Evolutionary conservation across 2,797 vertebrate genomes (phyloP).

Genomic region (Zalophus californianus): DNA sequence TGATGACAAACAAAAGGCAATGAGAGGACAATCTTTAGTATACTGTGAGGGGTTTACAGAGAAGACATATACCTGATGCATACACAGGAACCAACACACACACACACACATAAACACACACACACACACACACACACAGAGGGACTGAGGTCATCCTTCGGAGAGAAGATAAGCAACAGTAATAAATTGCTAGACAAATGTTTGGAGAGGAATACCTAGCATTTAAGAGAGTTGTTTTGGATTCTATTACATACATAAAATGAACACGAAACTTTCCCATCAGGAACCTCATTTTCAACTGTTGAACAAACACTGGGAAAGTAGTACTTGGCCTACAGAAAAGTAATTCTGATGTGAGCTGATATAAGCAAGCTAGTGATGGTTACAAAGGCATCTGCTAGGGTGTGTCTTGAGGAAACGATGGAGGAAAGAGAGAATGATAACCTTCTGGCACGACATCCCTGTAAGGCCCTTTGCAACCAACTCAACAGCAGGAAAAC

Average conservation of each 20-base stretch:
- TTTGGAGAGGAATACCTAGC: slow-evolving; percentile 8
- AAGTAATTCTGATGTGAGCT: slow-evolving; percentile 15
- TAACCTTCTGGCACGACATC: neutral
- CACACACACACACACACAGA: neutral
- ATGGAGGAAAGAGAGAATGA: neutral
- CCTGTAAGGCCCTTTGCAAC: neutral
- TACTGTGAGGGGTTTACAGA: neutral
- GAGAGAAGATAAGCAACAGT: neutral
- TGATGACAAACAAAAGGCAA: slow-evolving; percentile 14
- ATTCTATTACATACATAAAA: slow-evolving; percentile 13
- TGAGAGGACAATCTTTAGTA: neutral
- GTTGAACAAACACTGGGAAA: slow-evolving; percentile 19
- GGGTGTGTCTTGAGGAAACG: neutral
- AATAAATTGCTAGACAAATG: neutral
- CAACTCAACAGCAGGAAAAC: neutral
- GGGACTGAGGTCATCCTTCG: neutral
- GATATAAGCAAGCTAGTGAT: neutral
- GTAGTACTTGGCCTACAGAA: neutral
- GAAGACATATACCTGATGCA: neutral
- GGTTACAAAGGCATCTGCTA: slow-evolving; percentile 23
- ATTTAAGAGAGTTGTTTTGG: slow-evolving; percentile 37
- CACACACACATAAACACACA: neutral
- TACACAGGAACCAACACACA: neutral
- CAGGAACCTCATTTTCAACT: neutral
- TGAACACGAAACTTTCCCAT: neutral